phyloP scores from a whole-genome alignment of 2,888 invertebrate species.

The Aproaerema taeniolella region DNA sequence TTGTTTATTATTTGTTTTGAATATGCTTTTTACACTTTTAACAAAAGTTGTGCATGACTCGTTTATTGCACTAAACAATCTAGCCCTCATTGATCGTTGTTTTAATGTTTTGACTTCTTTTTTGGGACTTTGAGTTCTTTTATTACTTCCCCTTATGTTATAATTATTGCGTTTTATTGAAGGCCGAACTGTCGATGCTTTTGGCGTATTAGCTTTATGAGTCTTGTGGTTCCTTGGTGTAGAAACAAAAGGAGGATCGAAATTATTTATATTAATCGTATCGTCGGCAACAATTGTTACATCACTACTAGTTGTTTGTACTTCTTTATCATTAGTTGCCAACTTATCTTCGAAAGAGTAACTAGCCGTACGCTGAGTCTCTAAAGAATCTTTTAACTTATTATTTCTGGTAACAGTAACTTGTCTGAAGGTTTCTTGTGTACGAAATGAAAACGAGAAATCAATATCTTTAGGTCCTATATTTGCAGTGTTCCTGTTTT shows the following conservation, averaged over 20 bases:
- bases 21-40: slow-evolving; percentile 52
- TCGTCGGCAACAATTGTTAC: too few relatives aligned
- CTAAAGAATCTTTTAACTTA: slow-evolving; percentile 1
- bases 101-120: slow-evolving; percentile 30
- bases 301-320: slow-evolving; percentile 1
- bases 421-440: not conserved
- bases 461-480: too few relatives aligned
- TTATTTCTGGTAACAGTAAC: not conserved
- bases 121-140: slow-evolving; percentile 3
- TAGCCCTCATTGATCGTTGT: slow-evolving; percentile 39
- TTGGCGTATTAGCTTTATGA: too few relatives aligned
- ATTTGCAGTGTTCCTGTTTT: too few relatives aligned
- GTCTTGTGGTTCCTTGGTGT: slow-evolving; percentile 33
- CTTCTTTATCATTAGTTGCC: not conserved
- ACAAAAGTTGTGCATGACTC: slow-evolving; percentile 53
- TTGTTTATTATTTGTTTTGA: slow-evolving; percentile 29
- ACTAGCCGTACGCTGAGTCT: not conserved
- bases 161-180: too few relatives aligned
- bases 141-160: too few relatives aligned
- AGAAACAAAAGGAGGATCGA: slow-evolving; percentile 42
- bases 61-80: slow-evolving; percentile 50
- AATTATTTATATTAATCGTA: slow-evolving; percentile 25
- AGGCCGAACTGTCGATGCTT: too few relatives aligned
- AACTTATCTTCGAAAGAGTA: not conserved
- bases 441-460: too few relatives aligned